Conservation (phyloP, 2,888 invertebrate genomes). For the Tolmerus cingulatus region DNA sequence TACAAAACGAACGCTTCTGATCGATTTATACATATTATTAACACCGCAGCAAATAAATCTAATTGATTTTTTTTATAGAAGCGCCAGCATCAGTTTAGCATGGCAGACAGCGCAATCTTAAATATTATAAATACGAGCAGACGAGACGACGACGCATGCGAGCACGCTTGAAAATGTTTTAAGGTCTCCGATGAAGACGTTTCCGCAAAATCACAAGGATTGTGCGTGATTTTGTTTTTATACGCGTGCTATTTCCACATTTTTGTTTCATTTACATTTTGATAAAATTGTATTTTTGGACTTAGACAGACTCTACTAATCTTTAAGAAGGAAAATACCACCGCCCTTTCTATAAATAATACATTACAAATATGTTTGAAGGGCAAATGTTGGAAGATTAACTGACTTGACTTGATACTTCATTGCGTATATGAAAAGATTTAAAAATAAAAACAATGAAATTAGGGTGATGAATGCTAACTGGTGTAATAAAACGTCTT, state of each 20-base stretch:
- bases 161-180: neutral
- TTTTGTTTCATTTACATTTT: neutral
- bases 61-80: neutral
- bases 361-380: neutral
- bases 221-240: neutral
- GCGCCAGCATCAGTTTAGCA: neutral
- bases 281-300: neutral
- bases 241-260: neutral
- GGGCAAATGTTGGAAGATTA: neutral
- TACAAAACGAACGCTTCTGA: neutral
- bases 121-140: neutral
- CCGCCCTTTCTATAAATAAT: neutral
- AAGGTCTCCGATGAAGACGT: neutral
- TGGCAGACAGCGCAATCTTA: neutral
- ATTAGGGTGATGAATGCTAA: neutral
- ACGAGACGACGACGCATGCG: neutral
- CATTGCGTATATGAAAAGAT: neutral
- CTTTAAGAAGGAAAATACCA: neutral
- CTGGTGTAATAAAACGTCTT: neutral
- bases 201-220: neutral
- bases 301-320: neutral
- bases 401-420: neutral
- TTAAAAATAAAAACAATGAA: neutral
- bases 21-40: neutral
- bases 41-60: neutral